These are phyloP conservation scores for Dermochelys coriacea DNA, from an alignment of 2,797 vertebrate genomes.

Conservation along the genomic window DNA sequence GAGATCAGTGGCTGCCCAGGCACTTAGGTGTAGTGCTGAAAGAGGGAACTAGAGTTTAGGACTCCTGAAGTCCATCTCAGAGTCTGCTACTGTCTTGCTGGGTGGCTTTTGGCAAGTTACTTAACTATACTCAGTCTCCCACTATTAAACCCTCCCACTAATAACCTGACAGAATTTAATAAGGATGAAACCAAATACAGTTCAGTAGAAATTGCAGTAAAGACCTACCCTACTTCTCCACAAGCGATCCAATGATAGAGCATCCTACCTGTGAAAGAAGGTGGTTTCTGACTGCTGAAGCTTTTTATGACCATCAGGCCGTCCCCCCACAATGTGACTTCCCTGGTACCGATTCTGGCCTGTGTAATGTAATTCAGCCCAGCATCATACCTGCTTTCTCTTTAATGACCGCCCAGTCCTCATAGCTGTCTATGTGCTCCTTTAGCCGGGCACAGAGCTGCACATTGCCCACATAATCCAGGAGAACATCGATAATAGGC, in stretches of 20 bases:
- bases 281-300: not conserved
- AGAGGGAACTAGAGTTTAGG: not conserved
- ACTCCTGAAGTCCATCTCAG: not conserved
- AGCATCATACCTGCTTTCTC: constrained; percentile 89
- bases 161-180: not conserved
- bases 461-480: constrained; percentile 95
- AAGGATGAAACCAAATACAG: not conserved
- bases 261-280: not conserved
- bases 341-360: not conserved
- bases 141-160: not conserved
- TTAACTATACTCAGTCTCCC: not conserved
- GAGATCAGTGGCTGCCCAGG: not conserved
- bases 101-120: not conserved
- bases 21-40: not conserved
- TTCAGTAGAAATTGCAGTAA: not conserved
- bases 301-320: not conserved
- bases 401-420: constrained; percentile 90
- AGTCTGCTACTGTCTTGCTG: not conserved
- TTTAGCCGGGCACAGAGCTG: constrained; percentile 90
- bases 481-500: constrained; percentile 92
- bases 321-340: not conserved
- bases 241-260: not conserved
- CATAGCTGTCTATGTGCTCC: constrained; percentile 94
- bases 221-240: not conserved
- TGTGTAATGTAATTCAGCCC: not conserved